A percentile compares a stretch with the other conserved stretches of the same genome.
Conservation (phyloP, 1,140 invertebrate genomes). For the Heliconius hermathena region DNA sequence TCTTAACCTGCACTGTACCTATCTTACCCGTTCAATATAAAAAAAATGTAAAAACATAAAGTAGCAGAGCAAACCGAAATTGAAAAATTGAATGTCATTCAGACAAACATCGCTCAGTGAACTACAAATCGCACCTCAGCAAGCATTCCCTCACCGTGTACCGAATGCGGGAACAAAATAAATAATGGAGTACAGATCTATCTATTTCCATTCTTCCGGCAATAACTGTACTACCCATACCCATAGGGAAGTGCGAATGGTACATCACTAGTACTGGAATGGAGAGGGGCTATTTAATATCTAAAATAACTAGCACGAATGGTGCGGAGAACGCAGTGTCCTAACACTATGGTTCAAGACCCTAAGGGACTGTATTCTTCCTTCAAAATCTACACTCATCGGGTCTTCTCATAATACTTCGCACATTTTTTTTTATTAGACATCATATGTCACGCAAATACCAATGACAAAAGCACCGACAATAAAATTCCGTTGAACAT, state of each 20-base stretch:
- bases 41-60: not conserved
- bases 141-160: not conserved
- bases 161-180: constrained; percentile 8
- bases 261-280: not conserved
- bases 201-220: constrained; percentile 1
- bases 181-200: not conserved
- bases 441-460: too few species aligned
- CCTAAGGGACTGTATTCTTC: too few species aligned
- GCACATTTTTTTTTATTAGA: too few species aligned
- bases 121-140: constrained; percentile 7
- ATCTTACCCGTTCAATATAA: not conserved
- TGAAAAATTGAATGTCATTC: constrained; percentile 13
- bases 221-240: not conserved
- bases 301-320: not conserved
- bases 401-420: too few species aligned
- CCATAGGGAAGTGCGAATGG: constrained; percentile 2
- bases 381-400: too few species aligned
- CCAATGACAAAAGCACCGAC: too few species aligned
- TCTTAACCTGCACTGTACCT: too few species aligned
- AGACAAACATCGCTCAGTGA: constrained; percentile 4
- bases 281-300: not conserved
- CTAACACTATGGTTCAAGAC: not conserved
- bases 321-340: not conserved
- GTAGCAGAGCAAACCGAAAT: not conserved
- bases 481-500: too few species aligned